Evolutionary conservation across 2,113 vertebrate genomes (phyloP).

Genomic region (Perca flavescens): DNA sequence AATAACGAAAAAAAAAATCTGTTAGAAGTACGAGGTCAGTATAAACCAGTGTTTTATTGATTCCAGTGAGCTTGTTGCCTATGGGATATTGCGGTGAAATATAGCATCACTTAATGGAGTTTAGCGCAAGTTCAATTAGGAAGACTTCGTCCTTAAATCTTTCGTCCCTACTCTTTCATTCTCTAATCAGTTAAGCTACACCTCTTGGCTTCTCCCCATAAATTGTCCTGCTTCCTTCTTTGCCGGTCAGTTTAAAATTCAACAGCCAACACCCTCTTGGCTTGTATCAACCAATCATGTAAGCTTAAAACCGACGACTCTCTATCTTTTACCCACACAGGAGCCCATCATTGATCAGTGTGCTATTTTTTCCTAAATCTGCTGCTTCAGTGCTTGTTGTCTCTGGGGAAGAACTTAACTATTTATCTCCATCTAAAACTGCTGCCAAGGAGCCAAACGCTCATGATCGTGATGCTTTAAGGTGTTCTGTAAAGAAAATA

Average conservation of each 20-base stretch:
- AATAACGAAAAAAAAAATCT: slow-evolving; percentile 21
- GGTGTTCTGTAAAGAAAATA: slow-evolving; percentile 12
- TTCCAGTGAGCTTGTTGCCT: slow-evolving; percentile 13
- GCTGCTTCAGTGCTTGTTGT: not conserved
- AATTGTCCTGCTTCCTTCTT: slow-evolving; percentile 7
- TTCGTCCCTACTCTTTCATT: slow-evolving; percentile 1
- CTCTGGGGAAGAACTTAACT: not conserved
- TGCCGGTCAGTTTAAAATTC: slow-evolving; percentile 12
- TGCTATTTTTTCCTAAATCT: not conserved
- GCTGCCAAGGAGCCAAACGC: not conserved
- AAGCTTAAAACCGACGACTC: slow-evolving; percentile 3
- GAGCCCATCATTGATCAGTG: slow-evolving; percentile 13
- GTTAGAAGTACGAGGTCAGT: slow-evolving; percentile 2
- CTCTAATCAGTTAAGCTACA: slow-evolving; percentile 31
- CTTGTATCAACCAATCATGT: slow-evolving; percentile 21
- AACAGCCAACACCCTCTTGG: not conserved
- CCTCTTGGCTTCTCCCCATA: slow-evolving; percentile 12
- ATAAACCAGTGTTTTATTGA: slow-evolving; percentile 35
- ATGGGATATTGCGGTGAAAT: slow-evolving; percentile 31
- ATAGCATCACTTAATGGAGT: slow-evolving; percentile 33
- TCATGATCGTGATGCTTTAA: slow-evolving; percentile 15
- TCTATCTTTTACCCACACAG: slow-evolving; percentile 13
- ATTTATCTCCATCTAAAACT: slow-evolving; percentile 8
- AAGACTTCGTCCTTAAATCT: slow-evolving; percentile 42
- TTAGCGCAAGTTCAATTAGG: slow-evolving; percentile 37